Percentiles rank a stretch among this genome's conserved stretches.
Evolutionary conservation across 2,888 invertebrate genomes (phyloP).

Genomic region (Scrobipalpa atriplicella): DNA sequence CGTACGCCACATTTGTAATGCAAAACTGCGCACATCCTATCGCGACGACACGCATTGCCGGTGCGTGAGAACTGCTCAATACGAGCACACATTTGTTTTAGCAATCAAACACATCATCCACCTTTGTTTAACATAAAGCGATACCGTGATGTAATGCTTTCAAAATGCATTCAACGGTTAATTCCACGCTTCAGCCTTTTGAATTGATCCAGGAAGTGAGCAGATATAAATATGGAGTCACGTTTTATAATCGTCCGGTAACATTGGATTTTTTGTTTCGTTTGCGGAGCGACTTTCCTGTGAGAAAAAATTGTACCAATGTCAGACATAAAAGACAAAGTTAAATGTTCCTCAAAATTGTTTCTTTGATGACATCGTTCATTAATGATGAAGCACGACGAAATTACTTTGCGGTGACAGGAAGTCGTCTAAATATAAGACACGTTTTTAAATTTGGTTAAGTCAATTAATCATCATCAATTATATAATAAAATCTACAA

Average conservation of each 20-base stretch:
- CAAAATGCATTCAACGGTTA: constrained; percentile 21
- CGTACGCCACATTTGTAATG: constrained; percentile 67
- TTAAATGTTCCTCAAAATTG: constrained; percentile 55
- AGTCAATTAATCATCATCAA: constrained; percentile 15
- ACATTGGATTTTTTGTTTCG: constrained; percentile 31
- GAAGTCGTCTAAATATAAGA: constrained; percentile 1
- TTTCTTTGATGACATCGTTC: constrained; percentile 64
- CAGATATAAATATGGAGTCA: constrained; percentile 36
- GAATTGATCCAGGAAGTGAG: constrained; percentile 42
- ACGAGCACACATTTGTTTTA: constrained; percentile 21
- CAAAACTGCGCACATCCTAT: constrained; percentile 67
- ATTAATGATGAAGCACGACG: constrained; percentile 62
- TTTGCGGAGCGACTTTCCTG: constrained; percentile 35
- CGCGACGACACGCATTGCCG: constrained; percentile 41
- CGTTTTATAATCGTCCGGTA: constrained; percentile 33
- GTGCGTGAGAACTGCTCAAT: constrained; percentile 20
- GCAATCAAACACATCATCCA: constrained; percentile 24
- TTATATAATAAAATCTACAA: constrained; percentile 29
- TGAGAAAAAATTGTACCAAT: constrained; percentile 29
- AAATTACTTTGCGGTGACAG: constrained; percentile 36
- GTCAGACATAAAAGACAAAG: constrained; percentile 40
- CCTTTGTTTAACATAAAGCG: constrained; percentile 20
- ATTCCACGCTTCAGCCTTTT: constrained; percentile 29
- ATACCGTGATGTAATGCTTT: constrained; percentile 24
- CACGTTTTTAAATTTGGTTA: constrained; percentile 9